phyloP scores from a whole-genome alignment of 2,888 invertebrate species.

The Acronicta psi region DNA sequence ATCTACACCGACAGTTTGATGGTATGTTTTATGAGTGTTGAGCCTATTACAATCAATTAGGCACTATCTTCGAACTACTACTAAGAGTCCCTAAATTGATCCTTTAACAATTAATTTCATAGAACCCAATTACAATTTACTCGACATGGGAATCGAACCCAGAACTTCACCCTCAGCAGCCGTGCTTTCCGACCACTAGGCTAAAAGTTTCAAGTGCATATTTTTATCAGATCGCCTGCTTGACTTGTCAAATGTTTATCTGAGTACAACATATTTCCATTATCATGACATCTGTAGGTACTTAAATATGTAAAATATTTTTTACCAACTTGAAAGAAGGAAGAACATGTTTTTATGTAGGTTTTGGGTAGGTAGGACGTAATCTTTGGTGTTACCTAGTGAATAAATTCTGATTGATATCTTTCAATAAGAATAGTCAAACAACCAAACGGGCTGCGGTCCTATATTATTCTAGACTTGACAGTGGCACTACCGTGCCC shows the following conservation, averaged over 20 bases:
- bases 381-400: too few species aligned
- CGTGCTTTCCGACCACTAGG: background rate
- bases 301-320: background rate
- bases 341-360: too few species aligned
- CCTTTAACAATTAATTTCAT: too few species aligned
- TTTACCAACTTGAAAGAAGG: background rate
- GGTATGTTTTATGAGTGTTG: background rate
- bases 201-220: constrained; percentile 1
- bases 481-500: too few species aligned
- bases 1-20: too few species aligned
- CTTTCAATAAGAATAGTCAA: too few species aligned
- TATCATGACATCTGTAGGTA: background rate
- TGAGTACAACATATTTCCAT: background rate
- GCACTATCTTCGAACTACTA: background rate
- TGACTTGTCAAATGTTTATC: background rate
- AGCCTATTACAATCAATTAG: background rate
- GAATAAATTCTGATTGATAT: too few species aligned
- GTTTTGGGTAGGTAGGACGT: too few species aligned
- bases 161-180: background rate
- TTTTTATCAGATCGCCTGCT: constrained; percentile 19
- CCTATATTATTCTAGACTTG: too few species aligned
- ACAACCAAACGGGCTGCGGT: too few species aligned
- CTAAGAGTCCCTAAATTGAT: too few species aligned
- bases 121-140: background rate
- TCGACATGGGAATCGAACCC: background rate